Conservation (phyloP, 2,888 invertebrate species). For the Noctua pronuba region DNA sequence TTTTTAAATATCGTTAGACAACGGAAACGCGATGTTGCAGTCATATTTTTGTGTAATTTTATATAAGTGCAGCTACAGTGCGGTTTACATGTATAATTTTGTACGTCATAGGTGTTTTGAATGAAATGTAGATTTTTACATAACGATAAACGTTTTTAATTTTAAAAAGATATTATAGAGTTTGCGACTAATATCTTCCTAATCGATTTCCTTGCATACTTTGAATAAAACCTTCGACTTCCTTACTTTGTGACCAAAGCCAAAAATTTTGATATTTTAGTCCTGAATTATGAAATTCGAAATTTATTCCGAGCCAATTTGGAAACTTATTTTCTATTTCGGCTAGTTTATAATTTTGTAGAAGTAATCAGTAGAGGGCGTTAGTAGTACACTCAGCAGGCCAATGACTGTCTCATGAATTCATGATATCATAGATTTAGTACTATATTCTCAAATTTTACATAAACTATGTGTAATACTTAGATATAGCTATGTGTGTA, state of each 20-base stretch:
- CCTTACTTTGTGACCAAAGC: constrained; percentile 53
- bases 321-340: constrained; percentile 70
- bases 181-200: constrained; percentile 68
- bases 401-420: constrained; percentile 74
- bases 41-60: constrained; percentile 73
- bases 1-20: constrained; percentile 69
- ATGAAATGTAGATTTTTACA: constrained; percentile 68
- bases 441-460: constrained; percentile 71
- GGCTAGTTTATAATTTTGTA: constrained; percentile 70
- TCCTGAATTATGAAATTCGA: constrained; percentile 64
- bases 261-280: constrained; percentile 59
- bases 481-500: constrained; percentile 70
- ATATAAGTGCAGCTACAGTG: constrained; percentile 76
- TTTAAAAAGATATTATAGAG: constrained; percentile 67
- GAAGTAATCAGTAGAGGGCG: constrained; percentile 60
- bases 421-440: constrained; percentile 73
- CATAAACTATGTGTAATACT: constrained; percentile 71
- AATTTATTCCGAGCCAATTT: constrained; percentile 82
- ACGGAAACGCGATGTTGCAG: constrained; percentile 68
- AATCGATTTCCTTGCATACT: constrained; percentile 48
- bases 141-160: constrained; percentile 67
- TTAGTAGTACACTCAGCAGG: constrained; percentile 63
- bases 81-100: constrained; percentile 75
- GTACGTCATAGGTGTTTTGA: constrained; percentile 70
- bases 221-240: constrained; percentile 56